phyloP scores from a whole-genome alignment of 2,113 vertebrate genomes.

The Gymnocephalus cernua region DNA sequence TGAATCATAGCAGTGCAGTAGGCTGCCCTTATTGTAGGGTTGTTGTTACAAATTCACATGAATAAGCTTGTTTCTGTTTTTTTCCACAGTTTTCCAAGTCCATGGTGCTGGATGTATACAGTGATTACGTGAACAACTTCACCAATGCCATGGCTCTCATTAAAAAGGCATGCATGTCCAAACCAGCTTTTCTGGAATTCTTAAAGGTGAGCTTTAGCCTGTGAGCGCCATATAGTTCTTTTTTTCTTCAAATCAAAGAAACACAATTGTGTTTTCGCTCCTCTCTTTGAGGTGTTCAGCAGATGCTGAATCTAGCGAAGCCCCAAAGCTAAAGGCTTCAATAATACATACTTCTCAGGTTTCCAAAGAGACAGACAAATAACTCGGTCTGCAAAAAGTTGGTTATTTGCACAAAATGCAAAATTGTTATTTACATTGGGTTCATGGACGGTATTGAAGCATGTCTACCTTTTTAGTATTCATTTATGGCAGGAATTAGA shows the following conservation, averaged over 20 bases:
- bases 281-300: background rate
- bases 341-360: slow-evolving; percentile 20
- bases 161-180: slow-evolving; percentile 96
- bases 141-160: slow-evolving; percentile 96
- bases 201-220: slow-evolving; percentile 88
- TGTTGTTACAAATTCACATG: slow-evolving; percentile 19
- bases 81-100: slow-evolving; percentile 94
- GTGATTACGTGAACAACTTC: slow-evolving; percentile 98
- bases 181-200: slow-evolving; percentile 95
- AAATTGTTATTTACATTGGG: background rate
- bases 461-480: background rate
- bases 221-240: background rate
- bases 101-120: slow-evolving; percentile 97
- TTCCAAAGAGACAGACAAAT: slow-evolving; percentile 26
- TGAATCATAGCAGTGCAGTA: background rate
- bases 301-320: slow-evolving; percentile 1
- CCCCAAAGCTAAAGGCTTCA: background rate
- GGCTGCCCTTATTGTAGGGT: background rate
- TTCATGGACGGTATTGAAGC: background rate
- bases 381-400: background rate
- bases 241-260: background rate
- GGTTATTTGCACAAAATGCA: background rate
- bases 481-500: background rate
- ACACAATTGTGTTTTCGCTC: background rate
- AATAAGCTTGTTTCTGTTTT: slow-evolving; percentile 24